These are phyloP conservation scores for Drosophila varians DNA, from an alignment of 1,140 invertebrate genomes.

Conservation along the genomic window DNA sequence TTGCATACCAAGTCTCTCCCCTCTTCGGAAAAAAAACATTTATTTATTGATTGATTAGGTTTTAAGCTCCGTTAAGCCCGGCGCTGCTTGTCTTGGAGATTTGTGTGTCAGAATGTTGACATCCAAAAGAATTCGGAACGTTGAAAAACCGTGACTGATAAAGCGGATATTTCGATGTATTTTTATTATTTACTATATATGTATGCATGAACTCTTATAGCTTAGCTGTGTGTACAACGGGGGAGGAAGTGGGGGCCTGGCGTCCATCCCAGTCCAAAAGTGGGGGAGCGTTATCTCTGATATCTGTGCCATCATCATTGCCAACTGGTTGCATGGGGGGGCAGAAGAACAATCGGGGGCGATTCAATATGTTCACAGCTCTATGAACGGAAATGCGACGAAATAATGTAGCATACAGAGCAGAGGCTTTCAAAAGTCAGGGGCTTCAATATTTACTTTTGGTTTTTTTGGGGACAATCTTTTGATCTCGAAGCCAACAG, in stretches of 20 bases:
- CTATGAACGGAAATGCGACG: background rate
- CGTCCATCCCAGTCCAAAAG: too few species aligned
- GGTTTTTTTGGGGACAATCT: background rate
- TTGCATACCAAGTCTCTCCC: constrained; percentile 8
- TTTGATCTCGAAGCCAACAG: background rate
- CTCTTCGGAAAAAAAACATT: constrained; percentile 1
- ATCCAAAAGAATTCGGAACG: constrained; percentile 7
- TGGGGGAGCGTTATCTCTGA: constrained; percentile 39
- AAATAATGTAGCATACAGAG: too few species aligned
- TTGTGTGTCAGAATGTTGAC: background rate
- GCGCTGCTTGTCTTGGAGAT: constrained; percentile 8
- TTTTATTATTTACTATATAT: constrained; percentile 2
- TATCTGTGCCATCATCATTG: constrained; percentile 53
- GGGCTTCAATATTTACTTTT: background rate
- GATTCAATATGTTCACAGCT: background rate
- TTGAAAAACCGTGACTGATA: constrained; percentile 31
- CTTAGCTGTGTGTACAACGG: constrained; percentile 37
- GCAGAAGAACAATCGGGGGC: background rate
- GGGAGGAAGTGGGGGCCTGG: background rate
- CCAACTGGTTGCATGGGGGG: constrained; percentile 21
- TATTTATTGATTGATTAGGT: constrained; percentile 36
- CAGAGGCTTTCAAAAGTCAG: too few species aligned
- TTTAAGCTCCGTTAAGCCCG: constrained; percentile 21
- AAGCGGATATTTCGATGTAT: constrained; percentile 19
- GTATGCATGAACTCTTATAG: constrained; percentile 10